Evolutionary conservation across 2,113 vertebrate species (phyloP), one percentile per base, ranked within the genome.

Genomic region (Rhadina sibilatrix): DNA sequence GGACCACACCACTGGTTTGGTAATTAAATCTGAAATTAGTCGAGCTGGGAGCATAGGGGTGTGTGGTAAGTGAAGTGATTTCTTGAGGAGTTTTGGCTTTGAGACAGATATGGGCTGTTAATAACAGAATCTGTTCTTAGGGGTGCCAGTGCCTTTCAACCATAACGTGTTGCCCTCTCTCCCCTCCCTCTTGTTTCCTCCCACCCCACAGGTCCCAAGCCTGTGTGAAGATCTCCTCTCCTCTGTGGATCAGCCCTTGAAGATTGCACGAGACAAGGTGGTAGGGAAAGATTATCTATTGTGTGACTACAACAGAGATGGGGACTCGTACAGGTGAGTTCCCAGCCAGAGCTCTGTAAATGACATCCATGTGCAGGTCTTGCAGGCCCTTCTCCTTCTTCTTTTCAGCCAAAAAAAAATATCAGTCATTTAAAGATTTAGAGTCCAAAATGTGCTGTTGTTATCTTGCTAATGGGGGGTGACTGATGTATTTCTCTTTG

Each of bases 181-280:
- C 49, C 42, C 33, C 40, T 82, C 60, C 53, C 79, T 87, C 31
- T 74, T 52, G 31, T 70, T 65, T 22, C 25, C n/a, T 54, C 40
- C n/a, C 44, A 57, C 54, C 66, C 53, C 0, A 19, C 92, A 99
- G 99, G 99, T 99, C 49, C 99, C 99, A 50, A 98, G 98, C 97
- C 98, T 99, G 79, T 99, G 99, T 95, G 99, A 99, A 98, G 99
- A 99, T 97, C 99, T 99, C 95, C 98, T 99, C 94, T 99, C 99
- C 79, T 99, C 99, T 53, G 99, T 99, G 83, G 99, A 99, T 98
- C 99, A 99, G 98, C 99, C 99, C 4, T 97, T 99, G 98, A 99
- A 99, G 97, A 99, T 99, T 31, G 99, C 99, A 35, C 98, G 99
- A 64, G 99, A 99, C 95, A 99, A 99, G 93, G 98, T 99, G 76